These are phyloP conservation scores for Solea senegalensis DNA, from an alignment of 2,113 vertebrate genomes.

Conservation along the genomic window DNA sequence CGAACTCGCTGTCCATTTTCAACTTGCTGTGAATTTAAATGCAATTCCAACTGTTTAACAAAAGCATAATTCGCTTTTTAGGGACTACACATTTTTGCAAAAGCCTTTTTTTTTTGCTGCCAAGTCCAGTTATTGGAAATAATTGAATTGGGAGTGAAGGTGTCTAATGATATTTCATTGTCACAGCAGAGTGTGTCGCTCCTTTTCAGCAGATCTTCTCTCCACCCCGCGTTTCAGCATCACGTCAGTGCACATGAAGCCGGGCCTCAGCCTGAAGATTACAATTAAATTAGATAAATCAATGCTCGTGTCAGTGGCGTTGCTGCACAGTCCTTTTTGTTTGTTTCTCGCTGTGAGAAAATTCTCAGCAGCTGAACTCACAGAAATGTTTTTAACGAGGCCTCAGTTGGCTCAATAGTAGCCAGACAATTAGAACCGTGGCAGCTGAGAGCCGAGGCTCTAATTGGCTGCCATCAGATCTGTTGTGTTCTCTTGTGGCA, in stretches of 20 bases:
- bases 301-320: neutral
- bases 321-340: conserved; percentile 4
- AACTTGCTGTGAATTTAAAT: neutral
- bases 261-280: neutral
- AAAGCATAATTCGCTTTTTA: conserved; percentile 6
- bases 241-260: neutral
- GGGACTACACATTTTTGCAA: neutral
- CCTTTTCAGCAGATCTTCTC: neutral
- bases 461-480: conserved; percentile 58
- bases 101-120: neutral
- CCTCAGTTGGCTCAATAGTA: conserved; percentile 22
- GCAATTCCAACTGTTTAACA: neutral
- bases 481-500: conserved; percentile 21
- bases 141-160: conserved; percentile 14
- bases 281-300: neutral
- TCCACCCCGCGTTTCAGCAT: neutral
- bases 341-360: neutral
- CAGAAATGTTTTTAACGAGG: conserved; percentile 55
- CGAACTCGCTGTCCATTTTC: neutral
- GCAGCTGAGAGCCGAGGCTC: conserved; percentile 7
- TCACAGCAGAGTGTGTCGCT: neutral
- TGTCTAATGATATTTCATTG: neutral
- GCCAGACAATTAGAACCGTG: conserved; percentile 36
- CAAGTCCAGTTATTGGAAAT: conserved; percentile 13
- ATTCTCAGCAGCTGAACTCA: neutral